These are phyloP conservation scores for Hipparchia sbordonii DNA, from an alignment of 2,888 invertebrate species.

Conservation along the genomic window DNA sequence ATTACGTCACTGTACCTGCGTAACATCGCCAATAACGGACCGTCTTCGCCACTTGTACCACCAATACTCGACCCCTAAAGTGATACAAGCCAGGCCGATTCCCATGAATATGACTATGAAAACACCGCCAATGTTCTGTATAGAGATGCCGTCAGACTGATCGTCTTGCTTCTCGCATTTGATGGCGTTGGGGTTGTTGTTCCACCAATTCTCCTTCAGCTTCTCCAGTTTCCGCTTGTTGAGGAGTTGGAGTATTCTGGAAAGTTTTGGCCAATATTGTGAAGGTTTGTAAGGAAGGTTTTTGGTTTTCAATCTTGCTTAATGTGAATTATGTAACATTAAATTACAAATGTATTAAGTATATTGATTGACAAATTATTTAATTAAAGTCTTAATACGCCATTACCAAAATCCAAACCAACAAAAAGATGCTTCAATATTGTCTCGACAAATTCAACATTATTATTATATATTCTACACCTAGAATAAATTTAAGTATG, in stretches of 20 bases:
- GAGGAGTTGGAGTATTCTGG: constrained; percentile 94
- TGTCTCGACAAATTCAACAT: too few species aligned
- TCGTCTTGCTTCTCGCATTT: constrained; percentile 94
- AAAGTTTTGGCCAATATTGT: constrained; percentile 34
- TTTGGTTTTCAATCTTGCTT: background rate
- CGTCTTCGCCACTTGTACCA: constrained; percentile 92
- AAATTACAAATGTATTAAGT: too few species aligned
- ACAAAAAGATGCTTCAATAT: too few species aligned
- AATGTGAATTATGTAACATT: too few species aligned
- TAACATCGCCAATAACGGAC: constrained; percentile 84
- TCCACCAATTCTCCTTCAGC: constrained; percentile 98
- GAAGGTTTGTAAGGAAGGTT: background rate
- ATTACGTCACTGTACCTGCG: constrained; percentile 40
- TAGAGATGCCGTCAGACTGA: constrained; percentile 98
- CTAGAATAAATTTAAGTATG: too few species aligned
- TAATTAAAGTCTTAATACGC: too few species aligned
- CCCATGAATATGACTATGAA: constrained; percentile 99
- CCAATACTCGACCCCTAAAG: constrained; percentile 96
- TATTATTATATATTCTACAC: too few species aligned
- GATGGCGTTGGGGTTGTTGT: constrained; percentile 89
- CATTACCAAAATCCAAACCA: too few species aligned
- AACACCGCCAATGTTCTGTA: constrained; percentile 98
- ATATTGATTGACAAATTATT: too few species aligned
- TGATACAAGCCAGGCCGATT: constrained; percentile 94
- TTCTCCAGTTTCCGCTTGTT: constrained; percentile 96